Base-by-base conservation (phyloP, 2,888 invertebrate genomes). In the Saturnia pavonia region DNA sequence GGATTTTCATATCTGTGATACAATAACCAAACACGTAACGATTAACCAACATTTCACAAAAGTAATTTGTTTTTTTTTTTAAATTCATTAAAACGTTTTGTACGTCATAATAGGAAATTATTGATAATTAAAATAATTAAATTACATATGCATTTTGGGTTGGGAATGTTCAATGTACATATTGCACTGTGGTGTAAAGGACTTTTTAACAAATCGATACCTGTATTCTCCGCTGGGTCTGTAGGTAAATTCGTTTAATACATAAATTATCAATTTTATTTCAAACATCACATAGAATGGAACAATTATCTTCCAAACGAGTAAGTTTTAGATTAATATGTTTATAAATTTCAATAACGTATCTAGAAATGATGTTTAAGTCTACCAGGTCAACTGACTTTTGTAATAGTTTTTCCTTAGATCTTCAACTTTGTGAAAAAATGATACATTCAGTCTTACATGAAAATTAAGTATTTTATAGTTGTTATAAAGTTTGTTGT, bases 121-220 rank as follows among this genome's bases (percentile, higher is more conserved):
- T 51, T 51, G 4, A 14, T 60, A 60, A 60, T 27, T 60, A 1
- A 27, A 60, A 11, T 60, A 14, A 27, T 14, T 25, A 25, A 51
- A 51, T 51, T 27, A 60, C 12, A 57, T 54, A 54, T 60, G 14
- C 12, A 60, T 25, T 60, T 60, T 27, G 57, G 57, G 14, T 9
- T 27, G 57, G 57, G 57, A 6, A 60, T 60, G 19, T 14, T 57
- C 14, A 60, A 60, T 60, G 57, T 60, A 60, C 25, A 60, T 60
- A 60, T 60, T 60, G 54, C 57, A 60, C 57, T 25, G 27, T 60
- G 57, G 57, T 60, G 57, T 60, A 27, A 60, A 14, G 14, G 57
- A 60, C 57, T 6, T 27, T 27, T 60, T 60, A 14, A 16, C 22
- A 57, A 57, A 11, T 12, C 9, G 1, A 51, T n/a, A n/a, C n/a